Evolutionary conservation across 2,797 vertebrate species (phyloP).

Genomic region (Leptatherina wallacei): DNA sequence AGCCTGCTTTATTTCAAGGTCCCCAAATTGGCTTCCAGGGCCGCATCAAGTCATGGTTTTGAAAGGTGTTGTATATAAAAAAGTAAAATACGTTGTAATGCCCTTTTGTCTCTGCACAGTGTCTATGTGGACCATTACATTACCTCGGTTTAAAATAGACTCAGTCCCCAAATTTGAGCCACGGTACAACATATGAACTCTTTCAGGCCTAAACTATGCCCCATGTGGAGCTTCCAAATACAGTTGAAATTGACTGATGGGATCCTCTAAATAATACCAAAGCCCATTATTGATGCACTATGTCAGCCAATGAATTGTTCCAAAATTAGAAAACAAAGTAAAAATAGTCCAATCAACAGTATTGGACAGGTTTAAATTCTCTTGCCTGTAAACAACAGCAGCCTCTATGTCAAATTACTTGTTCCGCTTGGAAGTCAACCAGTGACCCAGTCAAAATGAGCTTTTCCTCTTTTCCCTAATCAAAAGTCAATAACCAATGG

Average conservation of each 20-base stretch:
- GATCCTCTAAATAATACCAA: conserved; percentile 51
- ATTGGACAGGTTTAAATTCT: conserved; percentile 56
- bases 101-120: conserved; percentile 72
- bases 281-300: conserved; percentile 48
- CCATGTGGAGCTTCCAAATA: conserved; percentile 36
- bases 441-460: conserved; percentile 61
- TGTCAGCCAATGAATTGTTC: conserved; percentile 45
- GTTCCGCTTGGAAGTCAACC: conserved; percentile 53
- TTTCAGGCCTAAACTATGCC: conserved; percentile 22
- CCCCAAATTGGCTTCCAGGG: conserved; percentile 78
- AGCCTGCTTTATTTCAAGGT: conserved; percentile 83
- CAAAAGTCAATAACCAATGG: conserved; percentile 64
- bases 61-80: conserved; percentile 79
- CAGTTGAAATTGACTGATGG: conserved; percentile 36
- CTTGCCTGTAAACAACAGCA: conserved; percentile 41
- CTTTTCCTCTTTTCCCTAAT: conserved; percentile 64
- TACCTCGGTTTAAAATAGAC: conserved; percentile 61
- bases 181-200: conserved; percentile 25
- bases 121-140: conserved; percentile 61
- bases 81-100: conserved; percentile 68
- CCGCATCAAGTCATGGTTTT: conserved; percentile 81
- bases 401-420: conserved; percentile 52
- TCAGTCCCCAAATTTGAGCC: conserved; percentile 37
- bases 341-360: conserved; percentile 66
- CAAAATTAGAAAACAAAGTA: conserved; percentile 66